Conservation (phyloP, 23 tunicate species). For the Oikopleura dioica region DNA sequence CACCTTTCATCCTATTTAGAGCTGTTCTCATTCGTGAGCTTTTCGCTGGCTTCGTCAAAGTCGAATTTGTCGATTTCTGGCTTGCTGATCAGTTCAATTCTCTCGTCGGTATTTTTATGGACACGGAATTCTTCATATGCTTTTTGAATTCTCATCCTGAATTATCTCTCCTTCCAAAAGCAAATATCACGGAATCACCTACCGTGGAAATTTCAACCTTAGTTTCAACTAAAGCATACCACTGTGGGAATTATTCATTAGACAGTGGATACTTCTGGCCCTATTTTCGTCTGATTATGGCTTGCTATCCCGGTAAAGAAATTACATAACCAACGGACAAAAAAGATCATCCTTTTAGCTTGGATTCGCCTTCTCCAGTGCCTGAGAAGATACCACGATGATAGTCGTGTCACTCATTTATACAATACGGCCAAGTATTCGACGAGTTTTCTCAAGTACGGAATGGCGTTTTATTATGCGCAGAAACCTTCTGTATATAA, state of each 20-base stretch:
- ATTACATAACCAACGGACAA: too few relatives aligned
- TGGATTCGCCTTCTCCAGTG: conserved; percentile 84
- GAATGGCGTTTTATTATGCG: too few relatives aligned
- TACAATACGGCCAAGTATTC: conserved; percentile 90
- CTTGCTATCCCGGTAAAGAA: conserved; percentile 77
- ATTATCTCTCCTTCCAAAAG: conserved; percentile 26
- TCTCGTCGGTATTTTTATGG: conserved; percentile 31
- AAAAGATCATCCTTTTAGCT: too few relatives aligned
- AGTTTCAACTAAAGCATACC: neutral
- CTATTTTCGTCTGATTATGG: conserved; percentile 34
- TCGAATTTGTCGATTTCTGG: conserved; percentile 93
- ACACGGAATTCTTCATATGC: conserved; percentile 53
- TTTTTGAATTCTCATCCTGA: conserved; percentile 35
- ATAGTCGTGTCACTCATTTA: too few relatives aligned
- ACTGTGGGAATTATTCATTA: neutral
- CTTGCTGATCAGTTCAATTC: conserved; percentile 80
- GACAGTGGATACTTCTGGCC: conserved; percentile 36
- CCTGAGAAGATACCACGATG: conserved; percentile 50
- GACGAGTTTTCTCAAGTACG: conserved; percentile 56
- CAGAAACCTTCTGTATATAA: too few relatives aligned
- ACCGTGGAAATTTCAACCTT: too few relatives aligned
- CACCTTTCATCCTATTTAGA: too few relatives aligned
- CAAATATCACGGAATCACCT: too few relatives aligned
- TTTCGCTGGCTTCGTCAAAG: conserved; percentile 71
- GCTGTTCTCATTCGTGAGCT: too few relatives aligned